phyloP scores from a whole-genome alignment of 2,113 vertebrate genomes.

The Fregetta grallaria region DNA sequence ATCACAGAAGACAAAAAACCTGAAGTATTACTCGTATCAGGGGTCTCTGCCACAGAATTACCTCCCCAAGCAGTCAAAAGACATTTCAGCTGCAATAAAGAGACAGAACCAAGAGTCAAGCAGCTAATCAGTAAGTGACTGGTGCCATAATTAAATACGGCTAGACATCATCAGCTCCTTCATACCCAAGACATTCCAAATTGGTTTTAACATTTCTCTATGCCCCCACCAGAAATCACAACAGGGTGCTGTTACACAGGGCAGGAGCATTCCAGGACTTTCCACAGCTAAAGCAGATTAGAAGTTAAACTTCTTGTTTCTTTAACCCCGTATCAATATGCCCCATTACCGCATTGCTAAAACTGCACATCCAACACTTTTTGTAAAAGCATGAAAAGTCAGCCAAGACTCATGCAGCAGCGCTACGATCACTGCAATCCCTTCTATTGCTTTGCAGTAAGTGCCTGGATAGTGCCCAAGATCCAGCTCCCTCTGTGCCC shows the following conservation, averaged over 20 bases:
- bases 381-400: neutral
- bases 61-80: neutral
- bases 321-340: neutral
- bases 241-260: neutral
- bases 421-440: neutral
- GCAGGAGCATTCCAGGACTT: slow-evolving; percentile 31
- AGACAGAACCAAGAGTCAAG: neutral
- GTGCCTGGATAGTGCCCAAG: neutral
- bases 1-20: neutral
- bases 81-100: neutral
- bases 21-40: neutral
- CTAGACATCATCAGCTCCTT: neutral
- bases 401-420: slow-evolving; percentile 34
- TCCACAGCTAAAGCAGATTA: neutral
- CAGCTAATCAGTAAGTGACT: neutral
- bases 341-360: neutral
- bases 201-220: neutral
- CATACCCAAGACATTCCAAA: neutral
- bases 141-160: neutral
- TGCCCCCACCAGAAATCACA: neutral
- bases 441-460: neutral
- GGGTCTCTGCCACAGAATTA: neutral
- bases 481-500: neutral
- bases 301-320: neutral
- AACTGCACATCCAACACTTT: neutral